phyloP scores from a whole-genome alignment of 1,140 invertebrate genomes.

The Drosophila repleta region DNA sequence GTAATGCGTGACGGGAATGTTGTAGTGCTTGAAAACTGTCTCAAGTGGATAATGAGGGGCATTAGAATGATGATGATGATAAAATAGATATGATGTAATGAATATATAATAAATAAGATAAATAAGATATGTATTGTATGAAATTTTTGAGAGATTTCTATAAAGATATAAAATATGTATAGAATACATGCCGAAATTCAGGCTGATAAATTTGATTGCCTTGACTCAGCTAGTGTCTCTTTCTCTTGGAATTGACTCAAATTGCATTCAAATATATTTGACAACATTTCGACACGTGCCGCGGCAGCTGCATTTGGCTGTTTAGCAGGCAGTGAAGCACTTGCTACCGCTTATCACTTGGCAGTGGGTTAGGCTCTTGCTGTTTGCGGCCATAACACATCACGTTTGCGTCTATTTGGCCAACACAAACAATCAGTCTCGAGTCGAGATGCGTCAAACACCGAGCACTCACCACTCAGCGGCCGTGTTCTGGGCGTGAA shows the following conservation, averaged over 20 bases:
- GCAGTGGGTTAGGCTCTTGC: background rate
- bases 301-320: background rate
- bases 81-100: too few species aligned
- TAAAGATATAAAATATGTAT: too few species aligned
- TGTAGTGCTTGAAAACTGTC: background rate
- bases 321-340: background rate
- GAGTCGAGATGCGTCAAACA: slow-evolving; percentile 14
- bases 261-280: too few species aligned
- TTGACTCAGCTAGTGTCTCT: too few species aligned
- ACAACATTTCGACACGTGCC: slow-evolving; percentile 10
- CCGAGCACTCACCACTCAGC: background rate
- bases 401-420: slow-evolving; percentile 18
- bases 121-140: too few species aligned
- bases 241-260: too few species aligned
- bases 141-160: too few species aligned
- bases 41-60: background rate
- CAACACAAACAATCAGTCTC: slow-evolving; percentile 2
- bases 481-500: slow-evolving; percentile 44
- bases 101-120: too few species aligned
- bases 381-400: background rate
- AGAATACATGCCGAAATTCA: too few species aligned
- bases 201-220: too few species aligned
- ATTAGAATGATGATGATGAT: too few species aligned
- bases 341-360: background rate
- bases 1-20: background rate